Evolutionary conservation across 2,797 vertebrate species (phyloP).

Genomic region (Trachurus trachurus): DNA sequence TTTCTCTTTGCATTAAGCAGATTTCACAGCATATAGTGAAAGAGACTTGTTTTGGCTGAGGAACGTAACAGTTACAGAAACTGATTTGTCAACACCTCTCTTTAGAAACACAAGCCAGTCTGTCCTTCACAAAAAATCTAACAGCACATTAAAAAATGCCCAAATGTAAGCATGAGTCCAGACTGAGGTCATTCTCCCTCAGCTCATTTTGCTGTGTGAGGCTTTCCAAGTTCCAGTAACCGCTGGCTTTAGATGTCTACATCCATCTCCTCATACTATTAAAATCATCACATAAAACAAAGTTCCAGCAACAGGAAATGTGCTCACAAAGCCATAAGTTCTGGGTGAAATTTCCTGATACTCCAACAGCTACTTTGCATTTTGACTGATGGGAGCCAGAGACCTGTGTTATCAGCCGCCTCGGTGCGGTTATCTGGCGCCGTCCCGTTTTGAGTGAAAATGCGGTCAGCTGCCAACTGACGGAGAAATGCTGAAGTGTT

Average conservation of each 20-base stretch:
- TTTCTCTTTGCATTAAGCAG: background rate
- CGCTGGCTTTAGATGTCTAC: background rate
- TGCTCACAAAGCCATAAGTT: background rate
- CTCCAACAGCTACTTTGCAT: background rate
- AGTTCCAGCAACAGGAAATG: slow-evolving; percentile 6
- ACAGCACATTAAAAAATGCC: background rate
- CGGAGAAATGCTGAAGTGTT: slow-evolving; percentile 29
- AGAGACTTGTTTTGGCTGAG: background rate
- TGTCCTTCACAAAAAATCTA: background rate
- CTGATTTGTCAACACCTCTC: background rate
- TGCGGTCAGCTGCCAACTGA: slow-evolving; percentile 16
- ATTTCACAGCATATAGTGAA: background rate
- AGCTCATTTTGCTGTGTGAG: background rate
- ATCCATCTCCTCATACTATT: background rate
- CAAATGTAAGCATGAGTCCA: background rate
- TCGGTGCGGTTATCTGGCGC: slow-evolving; percentile 21
- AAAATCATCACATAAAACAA: slow-evolving; percentile 15
- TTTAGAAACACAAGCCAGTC: background rate
- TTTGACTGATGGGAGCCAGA: slow-evolving; percentile 5
- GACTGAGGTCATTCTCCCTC: background rate
- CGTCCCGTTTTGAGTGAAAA: slow-evolving; percentile 30
- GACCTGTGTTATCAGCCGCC: slow-evolving; percentile 30
- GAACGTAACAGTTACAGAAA: background rate
- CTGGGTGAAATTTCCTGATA: background rate
- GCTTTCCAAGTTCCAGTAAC: slow-evolving; percentile 8